phyloP scores from a whole-genome alignment of 2,113 vertebrate species.

The Gymnogyps californianus region DNA sequence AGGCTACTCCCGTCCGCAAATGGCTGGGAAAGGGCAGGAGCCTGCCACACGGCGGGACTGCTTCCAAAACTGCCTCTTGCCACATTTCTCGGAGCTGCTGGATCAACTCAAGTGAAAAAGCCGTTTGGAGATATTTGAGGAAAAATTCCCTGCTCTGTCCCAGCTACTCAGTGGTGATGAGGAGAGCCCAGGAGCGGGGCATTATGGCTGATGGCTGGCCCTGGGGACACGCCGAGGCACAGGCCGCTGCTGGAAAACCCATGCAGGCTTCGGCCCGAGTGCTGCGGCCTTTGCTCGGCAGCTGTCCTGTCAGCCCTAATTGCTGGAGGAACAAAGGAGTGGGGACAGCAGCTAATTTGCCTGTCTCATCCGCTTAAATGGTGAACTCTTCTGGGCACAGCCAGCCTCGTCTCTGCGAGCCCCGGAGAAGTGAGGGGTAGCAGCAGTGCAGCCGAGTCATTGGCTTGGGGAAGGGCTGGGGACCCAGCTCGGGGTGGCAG shows the following conservation, averaged over 20 bases:
- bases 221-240: fast-evolving
- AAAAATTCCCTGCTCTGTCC: background rate
- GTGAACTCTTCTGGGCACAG: background rate
- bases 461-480: background rate
- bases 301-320: background rate
- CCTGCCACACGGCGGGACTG: fast-evolving
- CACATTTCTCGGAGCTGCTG: fast-evolving
- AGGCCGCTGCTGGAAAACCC: background rate
- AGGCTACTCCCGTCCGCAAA: fast-evolving
- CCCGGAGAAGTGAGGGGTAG: fast-evolving
- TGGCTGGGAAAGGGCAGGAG: background rate
- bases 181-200: fast-evolving
- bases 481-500: background rate
- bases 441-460: fast-evolving
- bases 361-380: fast-evolving
- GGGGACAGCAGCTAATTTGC: background rate
- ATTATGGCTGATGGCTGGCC: fast-evolving
- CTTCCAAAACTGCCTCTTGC: background rate
- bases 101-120: background rate
- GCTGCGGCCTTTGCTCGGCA: fast-evolving
- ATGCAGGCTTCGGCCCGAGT: fast-evolving
- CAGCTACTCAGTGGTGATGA: fast-evolving
- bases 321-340: background rate
- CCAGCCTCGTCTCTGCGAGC: fast-evolving
- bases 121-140: background rate